A percentile compares a stretch with the other conserved stretches of the same genome.
These are phyloP conservation scores for Pachyramphus minor DNA, from an alignment of 2,113 vertebrate species.

Conservation along the genomic window DNA sequence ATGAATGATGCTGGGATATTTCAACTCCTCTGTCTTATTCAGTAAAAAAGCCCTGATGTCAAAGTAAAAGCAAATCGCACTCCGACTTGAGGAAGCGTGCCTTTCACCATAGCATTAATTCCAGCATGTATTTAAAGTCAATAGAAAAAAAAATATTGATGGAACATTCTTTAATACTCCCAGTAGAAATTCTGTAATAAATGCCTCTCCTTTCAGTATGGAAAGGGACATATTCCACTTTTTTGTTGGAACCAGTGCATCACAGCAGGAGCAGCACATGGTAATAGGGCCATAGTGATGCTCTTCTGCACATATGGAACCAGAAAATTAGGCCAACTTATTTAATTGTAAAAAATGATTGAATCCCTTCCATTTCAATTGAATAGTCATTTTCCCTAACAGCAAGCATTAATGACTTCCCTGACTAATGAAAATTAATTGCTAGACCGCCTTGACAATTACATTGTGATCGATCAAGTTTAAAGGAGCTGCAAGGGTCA, in stretches of 20 bases:
- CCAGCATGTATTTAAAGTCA: not conserved
- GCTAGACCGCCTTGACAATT: conserved; percentile 66
- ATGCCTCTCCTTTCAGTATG: not conserved
- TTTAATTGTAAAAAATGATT: conserved; percentile 63
- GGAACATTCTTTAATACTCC: not conserved
- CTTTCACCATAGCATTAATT: conserved; percentile 1
- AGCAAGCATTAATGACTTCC: conserved; percentile 69
- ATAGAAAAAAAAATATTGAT: not conserved
- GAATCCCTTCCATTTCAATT: conserved; percentile 49
- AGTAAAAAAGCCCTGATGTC: not conserved
- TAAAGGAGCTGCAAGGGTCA: conserved; percentile 70
- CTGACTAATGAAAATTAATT: conserved; percentile 79
- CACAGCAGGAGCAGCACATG: not conserved
- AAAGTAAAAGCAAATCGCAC: not conserved
- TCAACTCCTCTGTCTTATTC: not conserved
- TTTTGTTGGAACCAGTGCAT: not conserved
- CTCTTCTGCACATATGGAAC: not conserved
- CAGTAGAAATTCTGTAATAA: not conserved
- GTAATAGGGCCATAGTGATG: not conserved
- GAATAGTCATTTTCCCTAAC: conserved; percentile 52
- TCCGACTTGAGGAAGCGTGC: not conserved
- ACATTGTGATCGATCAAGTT: conserved; percentile 73
- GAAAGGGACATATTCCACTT: not conserved
- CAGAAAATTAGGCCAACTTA: conserved; percentile 1
- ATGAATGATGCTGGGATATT: not conserved